Base-by-base conservation (phyloP, 2,113 vertebrate genomes). In the Shinisaurus crocodilurus region DNA sequence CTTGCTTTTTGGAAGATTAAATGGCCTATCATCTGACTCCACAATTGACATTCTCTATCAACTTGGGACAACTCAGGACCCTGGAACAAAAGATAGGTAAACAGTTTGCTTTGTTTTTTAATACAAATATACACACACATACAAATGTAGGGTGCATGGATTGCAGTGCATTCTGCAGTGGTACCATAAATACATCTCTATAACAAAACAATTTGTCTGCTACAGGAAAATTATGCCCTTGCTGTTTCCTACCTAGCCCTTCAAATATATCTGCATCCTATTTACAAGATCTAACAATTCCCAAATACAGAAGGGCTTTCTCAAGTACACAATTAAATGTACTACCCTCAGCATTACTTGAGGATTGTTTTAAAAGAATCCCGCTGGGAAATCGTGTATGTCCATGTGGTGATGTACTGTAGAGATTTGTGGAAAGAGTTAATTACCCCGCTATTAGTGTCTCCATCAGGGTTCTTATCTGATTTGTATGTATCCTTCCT, bases 21-120 rank as follows among this genome's bases (percentile, higher is more conserved):
- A 99, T 93, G 99, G 99, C 93, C 98, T 99, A 67, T 99, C 99
- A 77, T 99, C 99, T 92, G 99, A 99, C 96, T 99, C 99, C 90
- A 99, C 99, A 85, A 99, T 99, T 89, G 99, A 99, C 96, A 99
- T 99, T 95, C 98, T 99, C 82, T 99, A 99, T 96, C 99, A 99
- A 96, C 98, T 99, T 93, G 99, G 99, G 90, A 99, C 99, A 87
- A 99, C 99, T 50, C 99, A 99, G 95, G 99, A 99, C 93, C 94
- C 98, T 85, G 99, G 99, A 95, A 99, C 99, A 94, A 99, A 99
- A 97, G 99, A 99, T 96, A 98, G 99, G 99, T 99, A 98, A 95
- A 70, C 86, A 90, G 70, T 81, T 74, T 65, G 63, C 91, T 91
- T 92, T 87, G 5, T 90, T 94, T 94, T 54, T 92, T 45, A 63